Base-by-base conservation (phyloP, 35 echinoderm and acorn worm species). In the Amphiura filiformis region DNA sequence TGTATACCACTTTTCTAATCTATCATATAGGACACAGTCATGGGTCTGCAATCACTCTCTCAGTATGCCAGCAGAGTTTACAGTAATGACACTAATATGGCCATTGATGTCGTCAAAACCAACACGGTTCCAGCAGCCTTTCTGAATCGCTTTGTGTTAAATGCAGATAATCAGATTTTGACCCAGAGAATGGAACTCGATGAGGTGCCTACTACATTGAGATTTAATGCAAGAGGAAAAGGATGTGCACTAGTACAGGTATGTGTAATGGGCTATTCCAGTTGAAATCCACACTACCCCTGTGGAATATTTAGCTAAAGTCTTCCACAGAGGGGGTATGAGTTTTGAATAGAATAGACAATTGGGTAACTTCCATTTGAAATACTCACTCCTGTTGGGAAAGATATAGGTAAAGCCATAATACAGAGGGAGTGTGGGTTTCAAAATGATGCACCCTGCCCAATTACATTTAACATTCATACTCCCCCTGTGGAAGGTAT, bases 201-300 rank as follows among this genome's bases (percentile, higher is more conserved):
- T 37, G 85, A 87, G 30, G 70, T 87, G 13, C 85, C 85, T 7
- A 78, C 85, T 20, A 39, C 76, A 0, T 18, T 87, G 20, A 1
- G 9, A 32, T 15, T 87, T 38, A 32, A 49, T 57, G 65, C 38
- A 32, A 87, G 33, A 35, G 85, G 85, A 39, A 35, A 76, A 32
- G 85, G 85, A 78, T 87, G 85, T 87, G 65, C 64, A 42, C 70
- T 87, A 5, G 76, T 87, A 38, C 85, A 87, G 85, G 85, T 87
- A 78, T 22, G 64, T 2, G n/a, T n/a, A n/a, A n/a, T n/a, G n/a
- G n/a, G n/a, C n/a, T n/a, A n/a, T n/a, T n/a, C n/a, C n/a, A n/a
- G n/a, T n/a, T n/a, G n/a, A n/a, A n/a, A n/a, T n/a, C n/a, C n/a
- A n/a, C n/a, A n/a, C n/a, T n/a, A n/a, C n/a, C n/a, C n/a, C n/a